Evolutionary conservation across 1,140 invertebrate genomes (phyloP).

Genomic region (Meloidogyne chitwoodi): DNA sequence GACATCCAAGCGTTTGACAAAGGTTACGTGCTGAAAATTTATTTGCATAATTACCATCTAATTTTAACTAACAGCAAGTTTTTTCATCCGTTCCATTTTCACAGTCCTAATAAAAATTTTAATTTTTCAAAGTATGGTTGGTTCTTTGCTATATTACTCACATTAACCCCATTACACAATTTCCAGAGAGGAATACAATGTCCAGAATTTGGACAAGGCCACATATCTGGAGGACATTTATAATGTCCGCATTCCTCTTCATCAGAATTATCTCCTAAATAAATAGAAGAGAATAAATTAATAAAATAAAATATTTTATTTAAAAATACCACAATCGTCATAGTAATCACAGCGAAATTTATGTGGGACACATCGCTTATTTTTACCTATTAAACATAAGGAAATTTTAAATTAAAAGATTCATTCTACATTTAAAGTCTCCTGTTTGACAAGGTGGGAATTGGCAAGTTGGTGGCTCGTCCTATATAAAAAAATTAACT

Average conservation of each 20-base stretch:
- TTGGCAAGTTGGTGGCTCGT: constrained; percentile 75
- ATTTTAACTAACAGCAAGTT: constrained; percentile 42
- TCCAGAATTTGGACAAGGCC: constrained; percentile 74
- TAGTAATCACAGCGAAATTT: constrained; percentile 64
- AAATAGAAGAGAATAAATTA: constrained; percentile 49
- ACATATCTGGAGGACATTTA: constrained; percentile 84
- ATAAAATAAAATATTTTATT: constrained; percentile 1
- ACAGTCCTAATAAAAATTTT: constrained; percentile 70
- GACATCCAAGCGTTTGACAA: constrained; percentile 77
- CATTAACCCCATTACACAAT: constrained; percentile 77
- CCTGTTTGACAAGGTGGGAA: constrained; percentile 82
- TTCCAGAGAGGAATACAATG: constrained; percentile 81
- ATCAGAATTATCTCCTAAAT: constrained; percentile 67
- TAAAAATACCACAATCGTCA: constrained; percentile 59
- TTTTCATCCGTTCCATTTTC: constrained; percentile 84
- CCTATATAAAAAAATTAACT: constrained; percentile 67
- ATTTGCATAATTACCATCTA: not conserved
- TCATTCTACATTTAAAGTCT: constrained; percentile 73
- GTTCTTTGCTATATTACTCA: not conserved
- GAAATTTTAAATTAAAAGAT: not conserved
- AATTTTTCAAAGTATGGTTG: not conserved
- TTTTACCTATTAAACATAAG: constrained; percentile 66
- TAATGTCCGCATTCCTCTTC: constrained; percentile 80
- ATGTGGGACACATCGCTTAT: constrained; percentile 82
- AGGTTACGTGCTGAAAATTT: constrained; percentile 68